Evolutionary conservation across 2,113 vertebrate genomes (phyloP).

Genomic region (Forbesichthys papilliferus): DNA sequence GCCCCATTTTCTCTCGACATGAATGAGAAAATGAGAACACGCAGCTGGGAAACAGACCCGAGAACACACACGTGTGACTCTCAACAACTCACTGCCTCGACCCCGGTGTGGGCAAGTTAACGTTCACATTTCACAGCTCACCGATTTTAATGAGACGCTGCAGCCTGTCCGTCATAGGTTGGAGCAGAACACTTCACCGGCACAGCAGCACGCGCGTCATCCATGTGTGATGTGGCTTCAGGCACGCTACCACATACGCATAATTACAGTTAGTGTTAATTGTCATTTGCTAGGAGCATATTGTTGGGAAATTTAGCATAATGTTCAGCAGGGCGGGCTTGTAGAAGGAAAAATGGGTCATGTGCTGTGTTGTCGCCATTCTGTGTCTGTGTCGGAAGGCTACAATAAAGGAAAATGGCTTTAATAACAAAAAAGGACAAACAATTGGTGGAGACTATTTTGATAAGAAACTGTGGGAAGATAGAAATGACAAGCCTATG

Average conservation of each 20-base stretch:
- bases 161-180: slow-evolving; percentile 56
- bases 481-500: background rate
- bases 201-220: slow-evolving; percentile 17
- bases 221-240: slow-evolving; percentile 31
- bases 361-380: slow-evolving; percentile 2
- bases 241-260: slow-evolving; percentile 6
- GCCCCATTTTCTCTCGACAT: slow-evolving; percentile 61
- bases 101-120: slow-evolving; percentile 21
- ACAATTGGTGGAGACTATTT: background rate
- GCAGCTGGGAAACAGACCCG: slow-evolving; percentile 57
- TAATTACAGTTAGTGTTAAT: slow-evolving; percentile 1
- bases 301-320: slow-evolving; percentile 47
- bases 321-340: slow-evolving; percentile 22
- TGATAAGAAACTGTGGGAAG: background rate
- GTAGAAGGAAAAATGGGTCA: slow-evolving; percentile 11
- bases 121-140: slow-evolving; percentile 67
- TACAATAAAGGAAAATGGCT: slow-evolving; percentile 1
- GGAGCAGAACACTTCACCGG: slow-evolving; percentile 39
- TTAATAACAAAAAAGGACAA: background rate
- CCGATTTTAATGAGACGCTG: slow-evolving; percentile 64
- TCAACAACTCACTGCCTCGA: slow-evolving; percentile 19
- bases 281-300: slow-evolving; percentile 18
- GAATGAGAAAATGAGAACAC: slow-evolving; percentile 41
- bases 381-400: slow-evolving; percentile 6
- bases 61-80: slow-evolving; percentile 47